Evolutionary conservation across 2,888 invertebrate genomes (phyloP), one percentile per base, ranked within the genome.

Genomic region (Nephrotoma guestfalica): DNA sequence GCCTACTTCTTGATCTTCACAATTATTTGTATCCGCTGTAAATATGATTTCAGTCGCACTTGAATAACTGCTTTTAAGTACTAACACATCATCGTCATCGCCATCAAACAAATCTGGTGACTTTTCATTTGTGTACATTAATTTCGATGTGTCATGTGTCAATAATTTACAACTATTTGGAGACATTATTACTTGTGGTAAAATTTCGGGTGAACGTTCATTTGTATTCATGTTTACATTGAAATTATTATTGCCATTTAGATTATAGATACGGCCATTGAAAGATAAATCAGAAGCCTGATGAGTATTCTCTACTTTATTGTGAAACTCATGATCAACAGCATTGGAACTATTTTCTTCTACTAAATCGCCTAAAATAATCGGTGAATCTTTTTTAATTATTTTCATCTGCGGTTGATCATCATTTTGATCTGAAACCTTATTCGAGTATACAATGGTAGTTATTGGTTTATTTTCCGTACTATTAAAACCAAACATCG

Each of bases 31-130:
- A 41, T 85, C 86, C 7, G 45, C 86, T n/a, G 83, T 85, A 47
- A 87, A 87, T 83, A 43, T 85, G 18, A 84, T 51, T 30, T 87
- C 86, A 2, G 41, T 85, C 85, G 45, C 86, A 87, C 41, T 71
- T 71, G 30, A 71, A 71, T 71, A 71, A 18, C 4, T 71, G 6
- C 15, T 57, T 30, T 11, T 71, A 30, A 30, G 18, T 9, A 71
- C 30, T 30, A 71, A 4, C 71, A 71, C 91, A 2, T 90, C 91
- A 84, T 92, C 92, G 86, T 94, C 94, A 83, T 93, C 93, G 87
- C 94, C 94, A 87, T 93, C 94, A 90, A 95, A 95, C 89, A 95
- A 91, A 89, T 95, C 95, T 0, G 95, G 95, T 86, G 94, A 94
- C 43, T 89, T 90, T 89, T 91, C 91, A 87, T 90, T 91, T 30